A percentile compares a stretch with the other conserved stretches of the same genome.
Conservation (phyloP, 2,113 vertebrate species). For the Uria aalge region DNA sequence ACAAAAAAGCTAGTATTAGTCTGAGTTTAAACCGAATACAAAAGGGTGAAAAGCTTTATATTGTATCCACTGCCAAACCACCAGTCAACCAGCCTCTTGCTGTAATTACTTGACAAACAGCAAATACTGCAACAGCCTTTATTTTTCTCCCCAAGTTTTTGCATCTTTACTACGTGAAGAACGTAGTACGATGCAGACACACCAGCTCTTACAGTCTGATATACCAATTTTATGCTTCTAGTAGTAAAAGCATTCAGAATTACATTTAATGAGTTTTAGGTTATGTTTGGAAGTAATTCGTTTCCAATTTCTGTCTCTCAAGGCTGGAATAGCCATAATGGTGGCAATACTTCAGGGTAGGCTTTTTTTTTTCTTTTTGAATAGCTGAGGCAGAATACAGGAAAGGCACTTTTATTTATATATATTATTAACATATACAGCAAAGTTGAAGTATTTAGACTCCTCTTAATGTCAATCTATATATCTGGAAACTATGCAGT, state of each 20-base stretch:
- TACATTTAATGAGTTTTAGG: neutral
- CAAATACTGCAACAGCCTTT: neutral
- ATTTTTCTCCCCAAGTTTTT: neutral
- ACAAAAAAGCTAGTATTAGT: slow-evolving; percentile 7
- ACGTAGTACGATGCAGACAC: fast-evolving
- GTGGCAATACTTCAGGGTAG: neutral
- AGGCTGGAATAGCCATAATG: neutral
- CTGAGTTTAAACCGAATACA: neutral
- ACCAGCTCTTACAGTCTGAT: neutral
- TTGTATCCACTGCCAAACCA: slow-evolving; percentile 1
- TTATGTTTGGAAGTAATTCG: neutral
- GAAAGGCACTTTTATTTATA: neutral
- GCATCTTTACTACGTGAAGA: neutral
- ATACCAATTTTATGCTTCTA: neutral
- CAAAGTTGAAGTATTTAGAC: neutral
- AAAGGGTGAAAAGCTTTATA: slow-evolving; percentile 12
- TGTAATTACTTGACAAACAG: slow-evolving; percentile 6
- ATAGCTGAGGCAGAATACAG: neutral
- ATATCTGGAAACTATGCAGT: neutral
- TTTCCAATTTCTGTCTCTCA: neutral
- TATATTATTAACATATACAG: neutral
- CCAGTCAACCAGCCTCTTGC: neutral
- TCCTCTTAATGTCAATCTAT: neutral
- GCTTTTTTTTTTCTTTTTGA: neutral
- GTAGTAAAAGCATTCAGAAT: neutral